These are phyloP conservation scores for Drosophila dives DNA, from an alignment of 2,888 invertebrate genomes.

Conservation along the genomic window DNA sequence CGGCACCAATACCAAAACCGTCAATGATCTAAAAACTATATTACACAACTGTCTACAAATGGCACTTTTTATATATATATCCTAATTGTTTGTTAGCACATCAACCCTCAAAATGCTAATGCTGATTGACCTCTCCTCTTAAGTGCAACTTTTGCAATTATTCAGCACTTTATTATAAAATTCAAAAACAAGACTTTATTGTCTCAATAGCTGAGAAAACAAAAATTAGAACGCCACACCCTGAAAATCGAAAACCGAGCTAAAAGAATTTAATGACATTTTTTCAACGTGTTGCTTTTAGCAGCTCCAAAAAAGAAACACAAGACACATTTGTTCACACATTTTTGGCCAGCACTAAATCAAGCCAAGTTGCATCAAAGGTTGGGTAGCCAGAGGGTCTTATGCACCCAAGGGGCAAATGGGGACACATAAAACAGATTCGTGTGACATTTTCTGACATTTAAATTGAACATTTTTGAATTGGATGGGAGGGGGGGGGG, in stretches of 20 bases:
- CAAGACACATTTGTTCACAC: conserved; percentile 42
- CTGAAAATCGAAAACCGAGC: conserved; percentile 13
- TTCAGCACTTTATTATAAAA: conserved; percentile 31
- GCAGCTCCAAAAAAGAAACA: conserved; percentile 26
- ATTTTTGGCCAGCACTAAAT: conserved; percentile 33
- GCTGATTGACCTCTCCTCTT: conserved; percentile 5
- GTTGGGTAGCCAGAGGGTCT: not conserved
- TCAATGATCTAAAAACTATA: not conserved
- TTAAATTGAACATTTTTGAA: conserved; percentile 42
- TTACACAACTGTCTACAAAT: not conserved
- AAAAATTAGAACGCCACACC: conserved; percentile 24
- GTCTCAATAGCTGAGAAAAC: conserved; percentile 35
- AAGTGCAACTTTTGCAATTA: conserved; percentile 21
- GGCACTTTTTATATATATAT: not conserved
- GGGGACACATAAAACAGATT: conserved; percentile 30
- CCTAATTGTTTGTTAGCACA: not conserved
- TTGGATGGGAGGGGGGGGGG: too few relatives aligned
- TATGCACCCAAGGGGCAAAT: not conserved
- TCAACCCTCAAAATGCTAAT: not conserved
- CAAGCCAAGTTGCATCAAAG: conserved; percentile 5
- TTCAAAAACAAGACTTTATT: conserved; percentile 39
- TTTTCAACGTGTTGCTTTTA: conserved; percentile 50
- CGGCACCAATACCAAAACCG: too few relatives aligned
- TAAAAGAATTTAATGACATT: conserved; percentile 53
- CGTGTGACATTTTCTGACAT: conserved; percentile 64